These are phyloP conservation scores for Bombus cullumanus DNA, from an alignment of 1,140 invertebrate genomes.

Conservation along the genomic window DNA sequence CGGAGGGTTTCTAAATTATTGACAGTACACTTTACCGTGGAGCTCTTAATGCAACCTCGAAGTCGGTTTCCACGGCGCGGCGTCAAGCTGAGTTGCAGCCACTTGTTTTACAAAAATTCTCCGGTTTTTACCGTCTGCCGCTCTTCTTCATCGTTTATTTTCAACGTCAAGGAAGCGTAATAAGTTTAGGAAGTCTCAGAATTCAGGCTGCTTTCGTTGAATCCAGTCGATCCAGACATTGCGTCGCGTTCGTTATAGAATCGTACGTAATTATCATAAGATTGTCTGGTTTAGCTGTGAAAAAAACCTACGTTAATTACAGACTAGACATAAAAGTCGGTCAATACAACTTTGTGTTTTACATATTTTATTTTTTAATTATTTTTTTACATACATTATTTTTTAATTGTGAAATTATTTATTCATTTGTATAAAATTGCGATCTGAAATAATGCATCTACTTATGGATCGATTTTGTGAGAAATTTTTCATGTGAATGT, in stretches of 20 bases:
- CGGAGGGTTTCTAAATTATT: constrained; percentile 15
- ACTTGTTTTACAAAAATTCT: constrained; percentile 29
- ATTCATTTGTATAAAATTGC: too few relatives aligned
- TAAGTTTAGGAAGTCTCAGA: not conserved
- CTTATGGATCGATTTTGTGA: not conserved
- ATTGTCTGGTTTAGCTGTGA: not conserved
- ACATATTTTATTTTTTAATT: too few relatives aligned
- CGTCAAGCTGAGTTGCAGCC: constrained; percentile 26
- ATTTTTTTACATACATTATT: too few relatives aligned
- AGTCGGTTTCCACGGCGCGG: constrained; percentile 4
- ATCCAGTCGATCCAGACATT: not conserved
- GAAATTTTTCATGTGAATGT: not conserved
- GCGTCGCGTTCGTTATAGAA: not conserved
- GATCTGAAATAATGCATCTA: not conserved
- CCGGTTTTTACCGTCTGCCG: not conserved
- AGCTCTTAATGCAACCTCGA: constrained; percentile 10
- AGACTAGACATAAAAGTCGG: not conserved
- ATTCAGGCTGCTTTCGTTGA: constrained; percentile 4
- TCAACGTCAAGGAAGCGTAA: not conserved
- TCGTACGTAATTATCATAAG: not conserved
- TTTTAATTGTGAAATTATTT: too few relatives aligned
- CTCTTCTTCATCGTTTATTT: constrained; percentile 2
- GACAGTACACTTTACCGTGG: constrained; percentile 26
- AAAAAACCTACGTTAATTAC: not conserved
- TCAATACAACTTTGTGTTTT: too few relatives aligned